Percentiles rank a stretch among this genome's conserved stretches.
Evolutionary conservation across 2,113 vertebrate species (phyloP).

Genomic region (Dicaeum eximium): DNA sequence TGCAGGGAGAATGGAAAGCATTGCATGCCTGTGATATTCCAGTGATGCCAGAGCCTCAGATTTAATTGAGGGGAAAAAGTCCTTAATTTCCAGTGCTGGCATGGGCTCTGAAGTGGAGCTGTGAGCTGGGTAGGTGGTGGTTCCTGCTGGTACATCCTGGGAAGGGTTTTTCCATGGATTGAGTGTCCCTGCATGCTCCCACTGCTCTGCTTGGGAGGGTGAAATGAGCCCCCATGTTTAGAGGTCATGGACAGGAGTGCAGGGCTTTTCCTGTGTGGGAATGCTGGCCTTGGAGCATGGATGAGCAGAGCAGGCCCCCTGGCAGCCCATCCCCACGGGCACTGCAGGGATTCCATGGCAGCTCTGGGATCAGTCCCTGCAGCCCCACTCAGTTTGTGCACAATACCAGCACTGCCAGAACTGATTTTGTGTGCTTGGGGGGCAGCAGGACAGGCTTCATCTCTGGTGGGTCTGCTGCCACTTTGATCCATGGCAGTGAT

Average conservation of each 20-base stretch:
- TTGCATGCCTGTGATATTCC: neutral
- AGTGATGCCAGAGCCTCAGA: neutral
- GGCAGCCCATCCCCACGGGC: neutral
- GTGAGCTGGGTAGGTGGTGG: fast-evolving
- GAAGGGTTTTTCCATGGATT: neutral
- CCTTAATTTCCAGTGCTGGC: neutral
- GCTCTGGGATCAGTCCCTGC: neutral
- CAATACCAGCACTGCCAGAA: neutral
- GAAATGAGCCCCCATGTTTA: neutral
- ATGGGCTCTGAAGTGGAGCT: neutral
- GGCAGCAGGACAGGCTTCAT: slow-evolving; percentile 59
- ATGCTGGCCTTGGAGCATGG: neutral
- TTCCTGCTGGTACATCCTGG: fast-evolving
- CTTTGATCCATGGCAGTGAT: slow-evolving; percentile 69
- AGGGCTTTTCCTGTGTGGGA: neutral
- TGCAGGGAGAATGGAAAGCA: neutral
- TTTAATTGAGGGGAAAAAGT: neutral
- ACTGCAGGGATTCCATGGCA: fast-evolving
- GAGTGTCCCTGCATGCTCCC: neutral
- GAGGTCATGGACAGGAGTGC: neutral
- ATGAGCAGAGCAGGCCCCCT: fast-evolving
- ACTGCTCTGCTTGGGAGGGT: neutral
- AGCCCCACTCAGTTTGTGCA: neutral
- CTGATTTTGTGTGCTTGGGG: slow-evolving; percentile 17
- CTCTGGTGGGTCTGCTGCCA: slow-evolving; percentile 68